A percentile compares a stretch with the other conserved stretches of the same genome.
phyloP scores from a whole-genome alignment of 2,888 invertebrate genomes.

The Chymomyza procnemis region DNA sequence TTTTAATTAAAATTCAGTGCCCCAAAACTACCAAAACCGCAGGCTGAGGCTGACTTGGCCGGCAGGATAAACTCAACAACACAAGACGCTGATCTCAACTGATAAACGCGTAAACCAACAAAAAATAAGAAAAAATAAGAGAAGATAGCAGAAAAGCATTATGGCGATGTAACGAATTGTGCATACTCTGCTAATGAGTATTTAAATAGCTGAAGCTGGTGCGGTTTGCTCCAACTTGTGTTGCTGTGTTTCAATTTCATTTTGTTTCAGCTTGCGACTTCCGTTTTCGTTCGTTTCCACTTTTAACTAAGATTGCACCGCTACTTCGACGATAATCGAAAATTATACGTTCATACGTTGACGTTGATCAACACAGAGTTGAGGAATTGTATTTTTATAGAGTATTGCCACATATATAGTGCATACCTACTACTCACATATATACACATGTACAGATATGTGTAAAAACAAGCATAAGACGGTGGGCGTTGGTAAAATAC shows the following conservation, averaged over 20 bases:
- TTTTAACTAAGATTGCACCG: too few species aligned
- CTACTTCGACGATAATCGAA: too few species aligned
- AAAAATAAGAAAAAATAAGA: too few species aligned
- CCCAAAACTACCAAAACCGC: constrained; percentile 56
- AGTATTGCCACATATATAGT: constrained; percentile 27
- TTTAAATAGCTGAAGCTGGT: too few species aligned
- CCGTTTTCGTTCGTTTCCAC: too few species aligned
- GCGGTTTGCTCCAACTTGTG: too few species aligned
- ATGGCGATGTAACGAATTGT: not conserved
- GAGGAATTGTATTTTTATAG: too few species aligned
- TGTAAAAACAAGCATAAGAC: constrained; percentile 15
- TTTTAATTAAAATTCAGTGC: constrained; percentile 71
- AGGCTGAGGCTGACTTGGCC: constrained; percentile 29
- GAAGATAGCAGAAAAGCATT: constrained; percentile 3
- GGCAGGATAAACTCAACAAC: constrained; percentile 57
- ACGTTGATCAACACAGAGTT: too few species aligned
- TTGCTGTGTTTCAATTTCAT: too few species aligned
- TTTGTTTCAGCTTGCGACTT: too few species aligned
- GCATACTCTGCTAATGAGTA: too few species aligned
- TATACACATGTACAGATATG: not conserved
- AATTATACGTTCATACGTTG: too few species aligned
- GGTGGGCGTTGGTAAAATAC: constrained; percentile 61
- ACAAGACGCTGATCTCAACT: constrained; percentile 66
- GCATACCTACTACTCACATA: constrained; percentile 27
- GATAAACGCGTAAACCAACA: constrained; percentile 70